phyloP scores from a whole-genome alignment of 2,888 invertebrate species.

The Augiades crinisus region DNA sequence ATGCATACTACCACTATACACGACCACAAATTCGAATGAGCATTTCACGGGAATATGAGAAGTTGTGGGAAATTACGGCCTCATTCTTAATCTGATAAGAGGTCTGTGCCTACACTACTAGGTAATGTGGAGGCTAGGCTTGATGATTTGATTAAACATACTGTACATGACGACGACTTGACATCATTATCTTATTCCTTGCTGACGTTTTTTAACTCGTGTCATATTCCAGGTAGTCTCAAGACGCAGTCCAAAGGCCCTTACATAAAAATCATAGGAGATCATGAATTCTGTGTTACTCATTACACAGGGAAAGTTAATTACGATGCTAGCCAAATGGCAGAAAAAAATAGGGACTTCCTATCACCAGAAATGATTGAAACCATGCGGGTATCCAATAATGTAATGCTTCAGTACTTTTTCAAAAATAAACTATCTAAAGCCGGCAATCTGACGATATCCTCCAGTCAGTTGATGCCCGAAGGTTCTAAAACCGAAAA shows the following conservation, averaged over 20 bases:
- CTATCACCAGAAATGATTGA: conserved; percentile 95
- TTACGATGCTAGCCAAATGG: conserved; percentile 91
- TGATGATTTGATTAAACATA: no score
- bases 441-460: conserved; percentile 90
- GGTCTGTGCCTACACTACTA: no score
- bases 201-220: no score
- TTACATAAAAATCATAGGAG: conserved; percentile 79
- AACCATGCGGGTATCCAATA: conserved; percentile 88
- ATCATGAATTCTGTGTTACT: conserved; percentile 90
- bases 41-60: no score
- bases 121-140: no score
- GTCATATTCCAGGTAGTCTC: no score
- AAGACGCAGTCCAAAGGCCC: conserved; percentile 75
- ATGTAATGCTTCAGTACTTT: conserved; percentile 86
- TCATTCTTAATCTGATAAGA: no score
- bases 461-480: conserved; percentile 60
- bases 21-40: no score
- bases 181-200: no score
- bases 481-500: conserved; percentile 62
- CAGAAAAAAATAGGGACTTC: conserved; percentile 95
- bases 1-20: no score
- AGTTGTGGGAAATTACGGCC: no score
- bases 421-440: conserved; percentile 92
- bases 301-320: conserved; percentile 95
- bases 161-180: no score